Percentiles rank a stretch among this genome's conserved stretches.
Conservation (phyloP, 2,113 vertebrate species). For the Pimephales promelas region DNA sequence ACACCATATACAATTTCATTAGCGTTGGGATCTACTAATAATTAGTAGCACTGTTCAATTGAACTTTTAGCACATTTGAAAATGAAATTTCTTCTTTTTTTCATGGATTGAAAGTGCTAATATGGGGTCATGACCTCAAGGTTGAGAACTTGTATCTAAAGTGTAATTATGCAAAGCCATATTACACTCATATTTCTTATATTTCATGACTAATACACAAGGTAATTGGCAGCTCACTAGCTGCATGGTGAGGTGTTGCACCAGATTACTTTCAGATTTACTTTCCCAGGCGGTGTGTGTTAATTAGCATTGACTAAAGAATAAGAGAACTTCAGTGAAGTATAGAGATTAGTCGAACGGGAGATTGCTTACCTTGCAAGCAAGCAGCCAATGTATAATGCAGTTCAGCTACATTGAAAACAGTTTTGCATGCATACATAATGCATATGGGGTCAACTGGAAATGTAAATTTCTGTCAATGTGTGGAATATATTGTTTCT, state of each 20-base stretch:
- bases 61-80: too few relatives aligned
- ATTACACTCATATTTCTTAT: too few relatives aligned
- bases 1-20: too few relatives aligned
- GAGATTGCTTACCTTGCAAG: conserved; percentile 25
- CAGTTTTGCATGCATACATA: background rate
- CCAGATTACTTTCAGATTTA: conserved; percentile 12
- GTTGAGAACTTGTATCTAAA: too few relatives aligned
- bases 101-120: too few relatives aligned
- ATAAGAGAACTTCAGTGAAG: background rate
- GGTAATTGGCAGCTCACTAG: background rate
- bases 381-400: background rate
- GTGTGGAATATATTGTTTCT: background rate
- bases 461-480: conserved; percentile 2
- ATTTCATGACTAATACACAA: too few relatives aligned
- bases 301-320: conserved; percentile 32
- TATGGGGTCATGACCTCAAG: too few relatives aligned
- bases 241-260: background rate
- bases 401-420: conserved; percentile 18
- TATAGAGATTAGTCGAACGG: conserved; percentile 1
- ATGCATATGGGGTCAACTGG: conserved; percentile 14
- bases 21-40: too few relatives aligned
- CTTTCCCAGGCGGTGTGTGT: background rate
- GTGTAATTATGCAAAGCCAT: too few relatives aligned
- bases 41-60: too few relatives aligned
- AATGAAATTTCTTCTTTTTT: too few relatives aligned